phyloP scores from a whole-genome alignment of 37 sponge, comb jelly and placozoan species.

The Aplysina aerophoba region DNA sequence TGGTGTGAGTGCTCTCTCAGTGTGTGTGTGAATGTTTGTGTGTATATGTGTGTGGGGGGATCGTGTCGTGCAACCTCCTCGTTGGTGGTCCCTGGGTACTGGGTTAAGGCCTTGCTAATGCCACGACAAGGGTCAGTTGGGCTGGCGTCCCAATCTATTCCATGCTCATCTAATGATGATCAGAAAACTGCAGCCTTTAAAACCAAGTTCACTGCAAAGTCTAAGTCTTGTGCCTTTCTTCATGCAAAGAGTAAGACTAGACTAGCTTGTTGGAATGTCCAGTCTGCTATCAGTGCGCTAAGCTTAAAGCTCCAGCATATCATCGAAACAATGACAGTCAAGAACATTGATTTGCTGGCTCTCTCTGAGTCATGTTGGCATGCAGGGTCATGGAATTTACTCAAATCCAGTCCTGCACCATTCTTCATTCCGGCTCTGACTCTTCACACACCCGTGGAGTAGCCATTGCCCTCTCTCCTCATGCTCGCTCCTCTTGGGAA shows the following conservation, averaged over 20 bases:
- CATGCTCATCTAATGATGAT: background rate
- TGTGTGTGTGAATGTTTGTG: background rate
- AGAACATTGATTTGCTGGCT: constrained; percentile 8
- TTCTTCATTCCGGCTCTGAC: background rate
- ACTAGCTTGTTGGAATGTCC: constrained; percentile 27
- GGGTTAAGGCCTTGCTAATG: constrained; percentile 17
- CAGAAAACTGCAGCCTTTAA: constrained; percentile 27
- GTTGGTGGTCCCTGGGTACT: constrained; percentile 3
- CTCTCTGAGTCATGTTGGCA: constrained; percentile 17
- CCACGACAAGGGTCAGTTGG: constrained; percentile 24
- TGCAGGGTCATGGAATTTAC: constrained; percentile 25
- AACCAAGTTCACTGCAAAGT: constrained; percentile 17
- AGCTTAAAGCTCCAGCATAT: background rate
- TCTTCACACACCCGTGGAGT: constrained; percentile 4
- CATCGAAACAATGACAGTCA: background rate
- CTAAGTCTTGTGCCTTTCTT: constrained; percentile 14
- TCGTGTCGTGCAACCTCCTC: constrained; percentile 21
- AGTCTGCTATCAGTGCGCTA: constrained; percentile 3
- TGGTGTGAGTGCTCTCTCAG: too few species aligned
- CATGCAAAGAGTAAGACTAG: constrained; percentile 4
- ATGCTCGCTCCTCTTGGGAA: too few species aligned
- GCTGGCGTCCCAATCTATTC: constrained; percentile 15
- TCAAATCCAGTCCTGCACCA: constrained; percentile 14
- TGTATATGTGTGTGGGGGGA: background rate
- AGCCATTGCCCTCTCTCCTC: too few species aligned